Percentiles rank a stretch among this genome's conserved stretches.
These are phyloP conservation scores for Drosophila auraria DNA, from an alignment of 1,140 invertebrate genomes.

Conservation along the genomic window DNA sequence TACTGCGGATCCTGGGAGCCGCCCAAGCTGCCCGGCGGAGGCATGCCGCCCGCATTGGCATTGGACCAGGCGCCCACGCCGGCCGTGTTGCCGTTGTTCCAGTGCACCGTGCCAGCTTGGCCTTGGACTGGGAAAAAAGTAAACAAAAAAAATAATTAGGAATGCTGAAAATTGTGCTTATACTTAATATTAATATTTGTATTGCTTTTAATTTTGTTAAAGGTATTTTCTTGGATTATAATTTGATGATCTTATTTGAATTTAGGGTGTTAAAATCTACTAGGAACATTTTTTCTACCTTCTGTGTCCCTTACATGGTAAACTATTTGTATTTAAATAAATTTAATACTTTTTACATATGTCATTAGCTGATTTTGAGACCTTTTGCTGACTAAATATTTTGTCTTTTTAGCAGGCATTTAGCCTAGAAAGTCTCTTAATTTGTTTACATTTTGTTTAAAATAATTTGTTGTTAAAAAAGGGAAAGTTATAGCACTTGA, in stretches of 20 bases:
- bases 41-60: slow-evolving; percentile 56
- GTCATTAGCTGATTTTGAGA: too few species aligned
- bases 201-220: too few species aligned
- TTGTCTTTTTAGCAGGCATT: too few species aligned
- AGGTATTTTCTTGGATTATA: too few species aligned
- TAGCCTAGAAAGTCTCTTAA: not conserved
- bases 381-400: not conserved
- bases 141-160: too few species aligned
- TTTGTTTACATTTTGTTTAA: not conserved
- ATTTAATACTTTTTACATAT: not conserved
- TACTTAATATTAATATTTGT: too few species aligned
- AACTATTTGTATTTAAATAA: not conserved
- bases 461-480: too few species aligned
- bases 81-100: slow-evolving; percentile 47
- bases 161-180: too few species aligned
- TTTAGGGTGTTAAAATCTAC: too few species aligned
- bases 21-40: slow-evolving; percentile 59
- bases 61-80: slow-evolving; percentile 49
- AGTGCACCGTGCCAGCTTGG: slow-evolving; percentile 48
- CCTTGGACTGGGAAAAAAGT: slow-evolving; percentile 22
- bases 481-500: not conserved
- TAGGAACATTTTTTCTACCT: not conserved
- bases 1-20: slow-evolving; percentile 56
- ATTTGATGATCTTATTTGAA: too few species aligned
- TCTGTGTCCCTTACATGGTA: not conserved